phyloP scores from a whole-genome alignment of 2,888 invertebrate species.

The Psylliodes chrysocephalus region DNA sequence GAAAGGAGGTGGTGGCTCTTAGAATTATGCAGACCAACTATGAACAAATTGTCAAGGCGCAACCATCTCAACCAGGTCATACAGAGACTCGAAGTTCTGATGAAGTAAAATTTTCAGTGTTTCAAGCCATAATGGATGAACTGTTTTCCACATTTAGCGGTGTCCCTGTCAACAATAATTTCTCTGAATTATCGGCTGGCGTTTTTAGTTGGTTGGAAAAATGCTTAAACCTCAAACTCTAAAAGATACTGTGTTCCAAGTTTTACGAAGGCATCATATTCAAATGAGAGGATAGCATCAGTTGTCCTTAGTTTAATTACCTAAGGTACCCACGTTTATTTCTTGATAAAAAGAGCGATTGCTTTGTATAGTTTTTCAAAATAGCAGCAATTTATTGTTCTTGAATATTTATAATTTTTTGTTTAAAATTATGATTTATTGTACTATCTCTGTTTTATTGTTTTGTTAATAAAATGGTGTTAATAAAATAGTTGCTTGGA shows the following conservation, averaged over 20 bases:
- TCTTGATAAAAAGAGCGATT: no score
- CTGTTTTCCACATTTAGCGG: conserved; percentile 91
- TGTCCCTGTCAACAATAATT: conserved; percentile 90
- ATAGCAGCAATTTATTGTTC: no score
- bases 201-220: conserved; percentile 98
- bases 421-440: no score
- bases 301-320: no score
- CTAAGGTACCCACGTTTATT: no score
- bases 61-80: conserved; percentile 90
- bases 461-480: no score
- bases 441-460: no score
- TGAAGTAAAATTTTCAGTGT: conserved; percentile 96
- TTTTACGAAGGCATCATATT: conserved; percentile 73
- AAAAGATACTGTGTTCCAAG: conserved; percentile 83
- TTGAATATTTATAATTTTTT: no score
- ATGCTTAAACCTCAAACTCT: conserved; percentile 93
- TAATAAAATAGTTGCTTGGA: no score
- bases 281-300: conserved; percentile 53
- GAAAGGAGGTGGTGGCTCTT: conserved; percentile 92
- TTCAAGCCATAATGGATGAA: conserved; percentile 94
- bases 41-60: conserved; percentile 95
- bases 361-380: no score
- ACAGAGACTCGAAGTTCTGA: conserved; percentile 91
- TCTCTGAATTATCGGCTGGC: conserved; percentile 91
- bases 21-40: conserved; percentile 96